Evolutionary conservation across 2,888 invertebrate species (phyloP), one percentile per base, ranked within the genome.

Genomic region (Prionchulus punctatus): DNA sequence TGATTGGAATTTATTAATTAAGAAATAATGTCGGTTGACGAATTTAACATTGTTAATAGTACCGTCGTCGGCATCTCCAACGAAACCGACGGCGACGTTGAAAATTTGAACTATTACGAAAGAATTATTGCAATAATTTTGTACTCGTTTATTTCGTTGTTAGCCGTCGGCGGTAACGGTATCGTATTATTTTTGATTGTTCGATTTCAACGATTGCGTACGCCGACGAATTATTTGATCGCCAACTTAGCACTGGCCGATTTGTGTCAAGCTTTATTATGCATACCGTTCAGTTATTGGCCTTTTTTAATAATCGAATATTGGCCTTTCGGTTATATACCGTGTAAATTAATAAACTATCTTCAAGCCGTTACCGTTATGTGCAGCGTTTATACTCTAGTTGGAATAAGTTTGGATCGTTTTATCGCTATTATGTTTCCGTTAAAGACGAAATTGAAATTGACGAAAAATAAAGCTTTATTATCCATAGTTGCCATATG

Each of bases 201-300:
- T 12, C 61, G 62, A 47, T 69, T 68, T 57, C 63, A 62, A 48
- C 60, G 66, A 25, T 60, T 68, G 1, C 61, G 71, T 43, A 73
- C 73, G 1, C 70, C 73, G 1, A 75, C 74, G 27, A 75, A 75
- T 64, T 71, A 71, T 58, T 70, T 75, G 57, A 72, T 75, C 48
- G 68, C 71, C n/a, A 73, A 72, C 58, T 63, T 74, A 52, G 73
- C 73, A 15, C 60, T 67, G 49, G 66, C 64, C 58, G 75, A 75
- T 61, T 66, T 75, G n/a, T 62, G 74, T 48, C 74, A 74, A 67
- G 69, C 72, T 2, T 62, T 73, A 3, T 65, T 75, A 57, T 75
- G 75, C 61, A 73, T 75, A 54, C 75, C 75, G 4, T 71, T 73
- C 60, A 72, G 70, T 45, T 73, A 74, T 60, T 68, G 75, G 60